Conservation (phyloP, 2,888 invertebrate genomes). For the Sacculina carcini region DNA sequence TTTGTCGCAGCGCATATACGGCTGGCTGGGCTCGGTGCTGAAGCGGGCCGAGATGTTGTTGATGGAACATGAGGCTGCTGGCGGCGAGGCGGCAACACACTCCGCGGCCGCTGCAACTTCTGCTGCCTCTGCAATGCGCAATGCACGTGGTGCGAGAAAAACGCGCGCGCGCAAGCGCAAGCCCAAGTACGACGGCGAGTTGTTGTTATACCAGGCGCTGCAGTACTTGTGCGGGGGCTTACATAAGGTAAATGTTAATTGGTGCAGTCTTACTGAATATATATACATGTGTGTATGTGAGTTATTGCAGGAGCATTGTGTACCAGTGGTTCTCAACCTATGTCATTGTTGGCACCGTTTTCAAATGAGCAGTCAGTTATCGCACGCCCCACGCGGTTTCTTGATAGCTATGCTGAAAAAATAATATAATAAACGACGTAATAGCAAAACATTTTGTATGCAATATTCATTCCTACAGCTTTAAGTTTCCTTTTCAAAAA, state of each 20-base stretch:
- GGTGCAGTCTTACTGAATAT: not conserved
- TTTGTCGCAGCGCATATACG: constrained; percentile 75
- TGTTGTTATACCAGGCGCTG: constrained; percentile 64
- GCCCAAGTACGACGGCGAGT: constrained; percentile 52
- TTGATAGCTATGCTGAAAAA: no score
- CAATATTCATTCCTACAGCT: no score
- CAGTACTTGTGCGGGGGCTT: constrained; percentile 86
- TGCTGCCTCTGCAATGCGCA: not conserved
- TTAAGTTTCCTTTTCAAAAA: no score
- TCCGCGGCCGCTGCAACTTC: not conserved
- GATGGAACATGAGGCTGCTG: constrained; percentile 39
- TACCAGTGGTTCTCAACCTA: no score
- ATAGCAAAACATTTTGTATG: no score
- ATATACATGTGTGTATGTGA: not conserved
- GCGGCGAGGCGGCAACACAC: constrained; percentile 15
- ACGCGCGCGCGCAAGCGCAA: constrained; percentile 27
- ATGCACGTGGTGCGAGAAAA: constrained; percentile 14
- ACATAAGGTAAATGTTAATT: constrained; percentile 39
- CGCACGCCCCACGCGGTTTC: no score
- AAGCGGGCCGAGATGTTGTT: constrained; percentile 64
- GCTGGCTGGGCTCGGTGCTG: constrained; percentile 72
- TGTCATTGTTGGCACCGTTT: no score
- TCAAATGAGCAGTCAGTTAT: no score
- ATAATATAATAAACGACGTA: no score
- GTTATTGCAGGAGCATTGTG: not conserved